Conservation (phyloP, 2,113 vertebrate species). For the Myanophis thanlyinensis region DNA sequence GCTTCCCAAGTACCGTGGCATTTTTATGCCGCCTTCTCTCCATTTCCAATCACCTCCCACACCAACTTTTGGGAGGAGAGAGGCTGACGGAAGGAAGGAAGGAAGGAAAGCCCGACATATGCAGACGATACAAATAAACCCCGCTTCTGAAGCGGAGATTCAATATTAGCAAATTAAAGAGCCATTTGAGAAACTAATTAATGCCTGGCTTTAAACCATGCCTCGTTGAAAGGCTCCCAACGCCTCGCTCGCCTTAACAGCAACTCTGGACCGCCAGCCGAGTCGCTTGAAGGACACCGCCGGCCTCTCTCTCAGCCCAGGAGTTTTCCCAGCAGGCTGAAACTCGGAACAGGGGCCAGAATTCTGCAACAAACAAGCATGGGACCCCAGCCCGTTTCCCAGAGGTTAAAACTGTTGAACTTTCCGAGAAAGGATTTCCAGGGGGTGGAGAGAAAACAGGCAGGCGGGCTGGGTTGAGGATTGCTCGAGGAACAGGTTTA, state of each 20-base stretch:
- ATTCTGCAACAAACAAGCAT: not conserved
- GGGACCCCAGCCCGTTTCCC: not conserved
- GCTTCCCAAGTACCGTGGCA: not conserved
- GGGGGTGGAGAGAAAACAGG: not conserved
- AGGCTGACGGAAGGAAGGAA: not conserved
- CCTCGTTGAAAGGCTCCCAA: not conserved
- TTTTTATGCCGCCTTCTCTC: not conserved
- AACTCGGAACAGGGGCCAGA: not conserved
- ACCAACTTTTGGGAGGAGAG: not conserved
- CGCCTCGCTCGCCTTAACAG: conserved; percentile 2
- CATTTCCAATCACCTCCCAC: not conserved
- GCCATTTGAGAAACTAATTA: conserved; percentile 24
- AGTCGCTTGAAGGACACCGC: not conserved
- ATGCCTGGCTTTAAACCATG: conserved; percentile 27
- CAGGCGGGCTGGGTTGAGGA: not conserved
- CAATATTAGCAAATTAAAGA: conserved; percentile 4
- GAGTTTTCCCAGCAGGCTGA: not conserved
- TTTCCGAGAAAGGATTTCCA: not conserved
- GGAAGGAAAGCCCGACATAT: not conserved
- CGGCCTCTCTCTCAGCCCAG: not conserved
- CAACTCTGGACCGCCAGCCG: conserved; percentile 9
- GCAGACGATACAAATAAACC: not conserved
- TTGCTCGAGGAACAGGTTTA: not conserved
- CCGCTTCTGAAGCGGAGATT: conserved; percentile 15
- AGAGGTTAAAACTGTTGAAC: not conserved